Evolutionary conservation across 2,113 vertebrate species (phyloP), one percentile per base, ranked within the genome.

Genomic region (Platichthys flesus): DNA sequence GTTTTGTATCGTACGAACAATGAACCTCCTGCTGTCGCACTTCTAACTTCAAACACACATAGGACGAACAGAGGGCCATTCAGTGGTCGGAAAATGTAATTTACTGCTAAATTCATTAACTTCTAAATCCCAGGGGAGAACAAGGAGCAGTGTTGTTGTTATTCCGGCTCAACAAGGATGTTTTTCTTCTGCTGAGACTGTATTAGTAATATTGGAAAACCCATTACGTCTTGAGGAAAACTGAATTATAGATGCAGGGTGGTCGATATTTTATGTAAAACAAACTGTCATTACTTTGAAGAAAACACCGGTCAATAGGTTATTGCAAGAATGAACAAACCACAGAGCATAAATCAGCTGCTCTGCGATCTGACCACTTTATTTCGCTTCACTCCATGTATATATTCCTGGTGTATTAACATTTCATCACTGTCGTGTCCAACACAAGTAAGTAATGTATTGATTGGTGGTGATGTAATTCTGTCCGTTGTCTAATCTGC

Each of bases 151-250:
- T 63, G 62, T n/a, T 76, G 62, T n/a, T 76, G 28, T 40, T 58
- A 56, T 54, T 65, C 9, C 20, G 24, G 12, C 31, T 42, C 16
- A 52, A 42, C 23, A 35, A 31, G 64, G 6, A 72, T 13, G 12
- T 31, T 72, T 75, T 49, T 58, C 57, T 26, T 75, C 28, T 64
- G 24, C 49, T 54, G 16, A 81, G 28, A 72, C 21, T 37, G 9
- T 67, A 57, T 76, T 28, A 69, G 45, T 15, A 28, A 74, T 71
- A 80, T 71, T 56, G 79, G n/a, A 76, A 85, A 88, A 84, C 14
- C 31, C 62, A 85, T 86, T 81, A 83, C 18, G 55, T 68, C n/a
- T 23, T 8, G 9, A 81, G n/a, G 61, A 66, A 73, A 84, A 73
- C 52, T 85, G 26, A 74, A 85, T 88, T 72, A 88, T 73, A 60